A percentile compares a stretch with the other conserved stretches of the same genome.
These are phyloP conservation scores for Peromyscus nudipes DNA, from an alignment of 2,797 vertebrate genomes.

Conservation along the genomic window DNA sequence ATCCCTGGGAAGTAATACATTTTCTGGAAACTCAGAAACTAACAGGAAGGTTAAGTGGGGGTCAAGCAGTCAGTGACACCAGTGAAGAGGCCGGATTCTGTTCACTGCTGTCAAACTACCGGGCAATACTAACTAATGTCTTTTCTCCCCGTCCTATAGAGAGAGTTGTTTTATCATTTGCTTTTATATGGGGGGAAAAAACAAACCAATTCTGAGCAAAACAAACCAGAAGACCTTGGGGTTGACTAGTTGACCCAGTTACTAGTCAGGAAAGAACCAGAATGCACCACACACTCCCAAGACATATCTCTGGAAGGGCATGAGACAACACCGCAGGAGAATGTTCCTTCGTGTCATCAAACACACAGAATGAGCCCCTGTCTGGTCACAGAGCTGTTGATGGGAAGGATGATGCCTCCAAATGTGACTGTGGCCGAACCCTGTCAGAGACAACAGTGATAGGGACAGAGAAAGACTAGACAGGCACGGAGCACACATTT, in stretches of 20 bases:
- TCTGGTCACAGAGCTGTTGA: not conserved
- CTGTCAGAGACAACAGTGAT: not conserved
- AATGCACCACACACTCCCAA: not conserved
- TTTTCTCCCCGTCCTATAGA: conserved; percentile 4
- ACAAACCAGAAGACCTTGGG: conserved; percentile 60
- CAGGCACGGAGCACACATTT: not conserved
- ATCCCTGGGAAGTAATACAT: conserved; percentile 56
- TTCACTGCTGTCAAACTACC: not conserved
- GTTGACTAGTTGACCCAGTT: conserved; percentile 23
- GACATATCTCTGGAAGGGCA: not conserved
- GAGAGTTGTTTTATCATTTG: conserved; percentile 61
- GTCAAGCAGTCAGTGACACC: conserved; percentile 36
- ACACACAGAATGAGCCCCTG: not conserved
- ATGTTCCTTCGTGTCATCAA: not conserved
- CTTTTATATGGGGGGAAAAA: not conserved
- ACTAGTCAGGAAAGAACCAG: conserved; percentile 28
- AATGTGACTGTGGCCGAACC: not conserved
- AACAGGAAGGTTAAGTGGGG: conserved; percentile 70
- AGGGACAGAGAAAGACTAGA: not conserved
- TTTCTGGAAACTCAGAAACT: conserved; percentile 66
- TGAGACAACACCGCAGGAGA: not conserved
- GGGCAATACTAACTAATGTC: not conserved
- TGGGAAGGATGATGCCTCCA: not conserved
- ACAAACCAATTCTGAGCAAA: conserved; percentile 51
- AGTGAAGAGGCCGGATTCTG: not conserved